Base-by-base conservation (phyloP, 2,888 invertebrate genomes). In the Idaea biselata region DNA sequence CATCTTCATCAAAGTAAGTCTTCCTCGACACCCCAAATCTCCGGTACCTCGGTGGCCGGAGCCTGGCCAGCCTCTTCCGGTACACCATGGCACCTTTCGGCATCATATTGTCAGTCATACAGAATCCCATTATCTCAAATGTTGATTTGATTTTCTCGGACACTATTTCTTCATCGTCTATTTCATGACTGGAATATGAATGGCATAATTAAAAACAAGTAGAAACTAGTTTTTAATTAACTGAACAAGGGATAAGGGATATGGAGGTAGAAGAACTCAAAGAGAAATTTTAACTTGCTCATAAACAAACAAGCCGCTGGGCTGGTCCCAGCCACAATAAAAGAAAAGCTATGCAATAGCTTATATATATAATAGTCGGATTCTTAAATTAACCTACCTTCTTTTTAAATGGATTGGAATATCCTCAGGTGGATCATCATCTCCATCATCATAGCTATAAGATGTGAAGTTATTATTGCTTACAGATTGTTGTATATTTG, bases 1-100 rank as follows among this genome's bases (percentile, higher is more conserved):
- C 95, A 70, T 95, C 95, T 58, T 95, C 95, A 77, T 95, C 95
- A 72, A 95, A 95, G 72, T 94, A 94, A 14, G 93, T 94, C 77
- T 95, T 95, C 73, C 89, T 94, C 7, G 93, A 85, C 0, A 61
- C 69, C 1, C 73, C 75, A 56, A 79, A 80, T 60, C 82, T 84
- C 72, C 86, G 89, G 61, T 86, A 81, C 54, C 91, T 81, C 0
- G 89, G 90, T 0, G 93, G 88, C 16, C 93, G 87, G 67, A 95
- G 90, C 67, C 94, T 92, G 1, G 94, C 93, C 65, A 94, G 89
- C 31, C 93, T 93, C 81, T 95, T 95, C 63, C 94, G 93, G 76
- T 95, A 96, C 56, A 94, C 93, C 8, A 96, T 93, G 69, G 93
- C 93, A 0, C 95, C 96, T 71, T 86, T 87, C 0, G 89, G 87